phyloP scores from a whole-genome alignment of 2,888 invertebrate genomes.

The Campaea margaritaria region DNA sequence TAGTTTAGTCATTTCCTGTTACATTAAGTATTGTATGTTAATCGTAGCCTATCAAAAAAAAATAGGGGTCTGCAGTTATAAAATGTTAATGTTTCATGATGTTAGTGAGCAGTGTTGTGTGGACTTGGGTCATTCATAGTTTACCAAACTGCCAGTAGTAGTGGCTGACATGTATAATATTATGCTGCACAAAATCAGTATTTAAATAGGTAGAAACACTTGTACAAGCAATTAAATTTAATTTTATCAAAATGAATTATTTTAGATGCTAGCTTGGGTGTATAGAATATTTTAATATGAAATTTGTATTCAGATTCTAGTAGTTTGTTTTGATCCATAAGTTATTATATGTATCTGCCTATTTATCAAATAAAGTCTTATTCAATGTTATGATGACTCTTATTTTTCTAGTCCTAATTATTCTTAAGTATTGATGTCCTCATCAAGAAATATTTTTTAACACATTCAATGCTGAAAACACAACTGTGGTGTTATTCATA shows the following conservation, averaged over 20 bases:
- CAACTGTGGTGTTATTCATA: no score
- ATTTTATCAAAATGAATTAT: not conserved
- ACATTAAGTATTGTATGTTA: no score
- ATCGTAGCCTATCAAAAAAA: no score
- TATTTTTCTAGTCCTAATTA: not conserved
- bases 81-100: no score
- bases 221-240: not conserved
- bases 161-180: not conserved
- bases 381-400: constrained; percentile 35
- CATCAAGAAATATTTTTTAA: no score
- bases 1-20: no score
- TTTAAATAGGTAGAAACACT: constrained; percentile 24
- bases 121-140: not conserved
- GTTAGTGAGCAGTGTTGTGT: no score
- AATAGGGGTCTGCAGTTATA: no score
- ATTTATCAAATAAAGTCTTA: constrained; percentile 39
- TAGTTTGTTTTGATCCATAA: constrained; percentile 28
- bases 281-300: constrained; percentile 24
- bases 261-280: constrained; percentile 2
- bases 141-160: no score
- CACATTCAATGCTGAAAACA: no score
- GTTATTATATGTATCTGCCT: constrained; percentile 29
- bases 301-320: constrained; percentile 17
- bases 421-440: no score
- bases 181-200: constrained; percentile 33